phyloP scores from a whole-genome alignment of 2,797 vertebrate genomes.

The Naso thynnoides region DNA sequence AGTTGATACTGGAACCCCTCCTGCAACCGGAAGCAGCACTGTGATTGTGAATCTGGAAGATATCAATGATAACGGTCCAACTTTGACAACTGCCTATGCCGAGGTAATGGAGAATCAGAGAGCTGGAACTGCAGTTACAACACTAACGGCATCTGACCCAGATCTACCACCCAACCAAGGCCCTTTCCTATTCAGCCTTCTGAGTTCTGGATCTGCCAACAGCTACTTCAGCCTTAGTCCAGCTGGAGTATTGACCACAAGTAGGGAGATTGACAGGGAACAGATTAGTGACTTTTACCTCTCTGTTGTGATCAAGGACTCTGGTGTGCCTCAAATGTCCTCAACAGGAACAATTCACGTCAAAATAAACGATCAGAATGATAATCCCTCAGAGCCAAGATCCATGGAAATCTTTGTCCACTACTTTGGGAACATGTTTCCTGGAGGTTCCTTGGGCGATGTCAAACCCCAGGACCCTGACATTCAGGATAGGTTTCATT shows the following conservation, averaged over 20 bases:
- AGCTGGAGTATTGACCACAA: slow-evolving; percentile 90
- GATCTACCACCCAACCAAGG: slow-evolving; percentile 97
- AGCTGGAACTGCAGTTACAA: slow-evolving; percentile 90
- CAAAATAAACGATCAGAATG: slow-evolving; percentile 94
- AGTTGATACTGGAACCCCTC: slow-evolving; percentile 91
- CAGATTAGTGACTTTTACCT: slow-evolving; percentile 95
- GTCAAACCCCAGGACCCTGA: slow-evolving; percentile 96
- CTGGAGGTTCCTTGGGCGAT: slow-evolving; percentile 92
- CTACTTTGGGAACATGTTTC: slow-evolving; percentile 95
- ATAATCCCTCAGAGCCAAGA: slow-evolving; percentile 95
- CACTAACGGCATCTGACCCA: slow-evolving; percentile 89
- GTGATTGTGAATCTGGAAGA: slow-evolving; percentile 95
- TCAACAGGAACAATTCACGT: slow-evolving; percentile 95
- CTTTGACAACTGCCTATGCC: slow-evolving; percentile 86
- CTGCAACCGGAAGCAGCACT: slow-evolving; percentile 92
- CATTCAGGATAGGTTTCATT: slow-evolving; percentile 92
- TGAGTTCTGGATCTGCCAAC: slow-evolving; percentile 89
- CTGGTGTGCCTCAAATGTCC: slow-evolving; percentile 97
- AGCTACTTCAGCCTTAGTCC: slow-evolving; percentile 94
- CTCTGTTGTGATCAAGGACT: slow-evolving; percentile 93
- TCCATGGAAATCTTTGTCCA: slow-evolving; percentile 94
- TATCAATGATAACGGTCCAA: slow-evolving; percentile 97
- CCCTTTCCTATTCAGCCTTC: slow-evolving; percentile 92
- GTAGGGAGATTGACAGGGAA: slow-evolving; percentile 95
- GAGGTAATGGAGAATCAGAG: slow-evolving; percentile 95